These are phyloP conservation scores for Catagonus wagneri DNA, from an alignment of 2,113 vertebrate genomes.

Conservation along the genomic window DNA sequence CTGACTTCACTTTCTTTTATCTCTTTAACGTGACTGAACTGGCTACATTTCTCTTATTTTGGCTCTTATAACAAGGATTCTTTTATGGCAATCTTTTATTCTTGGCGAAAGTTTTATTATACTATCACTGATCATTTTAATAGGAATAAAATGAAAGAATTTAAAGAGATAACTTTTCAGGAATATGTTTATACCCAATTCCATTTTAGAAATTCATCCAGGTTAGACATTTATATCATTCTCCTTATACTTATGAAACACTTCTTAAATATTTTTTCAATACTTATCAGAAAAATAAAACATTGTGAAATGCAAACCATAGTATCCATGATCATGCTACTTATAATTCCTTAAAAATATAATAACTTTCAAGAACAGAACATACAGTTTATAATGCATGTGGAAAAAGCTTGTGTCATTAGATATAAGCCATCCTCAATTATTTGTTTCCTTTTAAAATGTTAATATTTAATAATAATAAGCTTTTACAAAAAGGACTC, in stretches of 20 bases:
- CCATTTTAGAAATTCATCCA: background rate
- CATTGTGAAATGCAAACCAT: background rate
- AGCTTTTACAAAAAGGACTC: background rate
- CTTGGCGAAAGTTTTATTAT: conserved; percentile 36
- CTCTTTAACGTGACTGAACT: conserved; percentile 33
- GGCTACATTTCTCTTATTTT: background rate
- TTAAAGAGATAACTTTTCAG: background rate
- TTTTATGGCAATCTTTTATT: conserved; percentile 15
- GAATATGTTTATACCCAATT: background rate
- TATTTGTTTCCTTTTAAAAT: background rate
- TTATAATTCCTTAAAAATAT: background rate
- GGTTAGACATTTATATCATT: background rate
- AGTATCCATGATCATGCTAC: background rate
- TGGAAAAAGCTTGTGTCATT: background rate
- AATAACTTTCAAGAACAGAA: background rate
- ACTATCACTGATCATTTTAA: conserved; percentile 31
- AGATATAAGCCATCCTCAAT: background rate
- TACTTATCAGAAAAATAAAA: background rate
- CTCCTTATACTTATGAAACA: conserved; percentile 11
- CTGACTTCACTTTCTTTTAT: background rate
- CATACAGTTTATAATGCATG: background rate
- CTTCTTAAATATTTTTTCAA: background rate
- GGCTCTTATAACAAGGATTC: background rate
- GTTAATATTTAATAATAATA: background rate
- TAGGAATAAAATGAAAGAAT: background rate